phyloP scores from a whole-genome alignment of 2,888 invertebrate genomes.

The Anaspis maculata region DNA sequence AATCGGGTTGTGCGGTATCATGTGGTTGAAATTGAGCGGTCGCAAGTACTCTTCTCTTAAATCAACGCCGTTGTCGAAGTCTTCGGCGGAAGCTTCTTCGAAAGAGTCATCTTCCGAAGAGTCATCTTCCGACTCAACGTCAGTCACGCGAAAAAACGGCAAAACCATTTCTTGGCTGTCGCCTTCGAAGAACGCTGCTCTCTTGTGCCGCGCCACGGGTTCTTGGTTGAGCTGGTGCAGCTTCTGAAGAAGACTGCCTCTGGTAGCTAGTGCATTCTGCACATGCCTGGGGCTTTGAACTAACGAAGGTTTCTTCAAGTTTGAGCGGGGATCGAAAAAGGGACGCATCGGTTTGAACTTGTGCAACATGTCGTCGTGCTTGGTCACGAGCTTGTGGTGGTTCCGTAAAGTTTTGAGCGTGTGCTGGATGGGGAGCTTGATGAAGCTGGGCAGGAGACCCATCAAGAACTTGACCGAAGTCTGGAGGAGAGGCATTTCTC shows the following conservation, averaged over 20 bases:
- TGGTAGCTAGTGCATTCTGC: not conserved
- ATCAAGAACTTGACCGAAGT: constrained; percentile 22
- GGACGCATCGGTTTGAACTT: too few species aligned
- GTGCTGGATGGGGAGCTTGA: constrained; percentile 22
- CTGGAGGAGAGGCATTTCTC: constrained; percentile 16
- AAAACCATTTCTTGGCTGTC: constrained; percentile 19
- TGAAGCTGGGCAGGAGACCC: constrained; percentile 24
- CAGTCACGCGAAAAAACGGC: constrained; percentile 20
- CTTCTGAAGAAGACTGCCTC: constrained; percentile 17
- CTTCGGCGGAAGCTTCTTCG: constrained; percentile 8
- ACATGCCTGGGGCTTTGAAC: too few species aligned
- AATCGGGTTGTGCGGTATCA: constrained; percentile 29
- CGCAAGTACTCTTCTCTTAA: constrained; percentile 5
- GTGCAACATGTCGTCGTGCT: not conserved
- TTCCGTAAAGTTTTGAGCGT: constrained; percentile 8
- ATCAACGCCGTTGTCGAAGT: constrained; percentile 9
- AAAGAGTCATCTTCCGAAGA: not conserved
- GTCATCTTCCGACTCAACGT: constrained; percentile 4
- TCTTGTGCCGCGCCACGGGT: constrained; percentile 16
- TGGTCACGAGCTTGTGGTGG: not conserved
- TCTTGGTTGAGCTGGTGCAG: constrained; percentile 21
- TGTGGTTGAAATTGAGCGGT: constrained; percentile 17
- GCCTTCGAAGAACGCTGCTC: constrained; percentile 19
- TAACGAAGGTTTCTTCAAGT: too few species aligned
- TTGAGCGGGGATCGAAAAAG: too few species aligned